Conservation (phyloP, 2,888 invertebrate genomes). For the Agrochola lychnidis region DNA sequence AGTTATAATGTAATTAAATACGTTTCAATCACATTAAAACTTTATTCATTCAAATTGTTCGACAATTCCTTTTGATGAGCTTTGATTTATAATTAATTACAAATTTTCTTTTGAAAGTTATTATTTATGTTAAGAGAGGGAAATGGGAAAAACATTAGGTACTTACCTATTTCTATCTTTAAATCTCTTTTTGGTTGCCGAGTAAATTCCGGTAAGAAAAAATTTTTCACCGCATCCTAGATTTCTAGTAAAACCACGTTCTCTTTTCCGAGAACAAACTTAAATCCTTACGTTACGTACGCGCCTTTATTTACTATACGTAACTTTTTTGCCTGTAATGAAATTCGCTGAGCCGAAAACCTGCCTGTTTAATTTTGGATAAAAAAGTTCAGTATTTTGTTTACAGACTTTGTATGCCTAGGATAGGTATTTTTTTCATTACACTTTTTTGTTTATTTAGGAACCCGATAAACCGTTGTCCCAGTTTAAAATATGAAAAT, state of each 20-base stretch:
- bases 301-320: background rate
- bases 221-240: background rate
- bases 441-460: conserved; percentile 28
- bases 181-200: background rate
- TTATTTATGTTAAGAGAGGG: conserved; percentile 2
- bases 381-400: conserved; percentile 16
- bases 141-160: background rate
- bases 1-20: background rate
- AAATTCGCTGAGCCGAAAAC: conserved; percentile 16
- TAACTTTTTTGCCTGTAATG: conserved; percentile 23
- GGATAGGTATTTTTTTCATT: background rate
- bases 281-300: background rate
- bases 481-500: conserved; percentile 1
- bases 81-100: conserved; percentile 8
- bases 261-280: background rate
- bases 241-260: background rate
- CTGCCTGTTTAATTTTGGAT: conserved; percentile 3
- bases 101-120: conserved; percentile 10
- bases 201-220: background rate
- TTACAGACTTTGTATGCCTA: conserved; percentile 18
- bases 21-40: conserved; percentile 1
- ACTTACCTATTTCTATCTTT: background rate
- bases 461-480: background rate
- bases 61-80: background rate
- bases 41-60: background rate